phyloP scores from a whole-genome alignment of 2,888 invertebrate species.

The Calephelis perditalis region DNA sequence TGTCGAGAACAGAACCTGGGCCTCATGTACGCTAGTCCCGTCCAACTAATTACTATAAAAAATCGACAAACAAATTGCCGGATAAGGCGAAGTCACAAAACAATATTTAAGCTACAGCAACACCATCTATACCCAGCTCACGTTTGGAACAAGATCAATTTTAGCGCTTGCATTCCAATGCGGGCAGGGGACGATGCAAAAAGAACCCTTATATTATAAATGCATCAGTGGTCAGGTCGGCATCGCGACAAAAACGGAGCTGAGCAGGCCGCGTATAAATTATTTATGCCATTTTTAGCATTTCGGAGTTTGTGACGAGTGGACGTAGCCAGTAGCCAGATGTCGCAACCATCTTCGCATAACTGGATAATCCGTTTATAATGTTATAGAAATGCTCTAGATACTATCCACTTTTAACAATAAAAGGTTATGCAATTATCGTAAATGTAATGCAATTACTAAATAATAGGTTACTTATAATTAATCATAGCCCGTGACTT shows the following conservation, averaged over 20 bases:
- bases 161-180: slow-evolving; percentile 75
- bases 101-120: slow-evolving; percentile 25
- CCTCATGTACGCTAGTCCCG: no score
- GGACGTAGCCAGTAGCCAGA: slow-evolving; percentile 35
- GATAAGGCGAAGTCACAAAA: slow-evolving; percentile 23
- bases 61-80: slow-evolving; percentile 14
- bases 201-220: slow-evolving; percentile 78
- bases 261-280: slow-evolving; percentile 70
- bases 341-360: slow-evolving; percentile 27
- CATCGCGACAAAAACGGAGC: slow-evolving; percentile 66
- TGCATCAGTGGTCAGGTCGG: slow-evolving; percentile 77
- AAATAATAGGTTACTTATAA: neutral
- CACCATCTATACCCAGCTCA: slow-evolving; percentile 66
- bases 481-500: no score
- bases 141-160: slow-evolving; percentile 76
- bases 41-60: neutral
- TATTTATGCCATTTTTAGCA: slow-evolving; percentile 78
- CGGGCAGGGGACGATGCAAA: slow-evolving; percentile 65
- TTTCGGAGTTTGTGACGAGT: slow-evolving; percentile 63
- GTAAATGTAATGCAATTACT: neutral
- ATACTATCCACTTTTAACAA: neutral
- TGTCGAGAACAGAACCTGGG: no score
- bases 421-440: slow-evolving; percentile 7
- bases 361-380: slow-evolving; percentile 24
- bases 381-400: neutral